These are phyloP conservation scores for Alviniconcha strummeri DNA, from an alignment of 2,888 invertebrate species.

Conservation along the genomic window DNA sequence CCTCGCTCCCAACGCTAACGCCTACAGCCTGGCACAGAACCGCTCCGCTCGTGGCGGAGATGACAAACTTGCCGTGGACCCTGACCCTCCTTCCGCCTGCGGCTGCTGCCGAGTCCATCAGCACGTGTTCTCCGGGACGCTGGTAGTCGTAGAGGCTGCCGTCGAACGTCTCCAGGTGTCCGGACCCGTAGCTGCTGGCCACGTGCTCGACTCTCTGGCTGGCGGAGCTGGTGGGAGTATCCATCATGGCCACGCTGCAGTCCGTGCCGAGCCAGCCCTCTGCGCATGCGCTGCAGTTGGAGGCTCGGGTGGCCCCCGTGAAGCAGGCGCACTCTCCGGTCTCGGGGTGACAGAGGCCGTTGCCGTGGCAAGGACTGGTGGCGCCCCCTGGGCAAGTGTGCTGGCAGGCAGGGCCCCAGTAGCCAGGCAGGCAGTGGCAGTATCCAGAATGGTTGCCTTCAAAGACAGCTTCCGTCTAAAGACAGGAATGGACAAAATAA, in stretches of 20 bases:
- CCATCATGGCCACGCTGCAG: constrained; percentile 47
- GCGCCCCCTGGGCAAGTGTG: constrained; percentile 53
- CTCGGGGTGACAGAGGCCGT: constrained; percentile 48
- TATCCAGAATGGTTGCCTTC: constrained; percentile 36
- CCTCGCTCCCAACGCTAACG: neutral
- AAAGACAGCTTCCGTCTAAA: constrained; percentile 12
- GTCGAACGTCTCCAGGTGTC: constrained; percentile 53
- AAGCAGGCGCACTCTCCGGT: constrained; percentile 53
- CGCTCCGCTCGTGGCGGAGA: constrained; percentile 12
- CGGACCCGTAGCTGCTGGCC: constrained; percentile 38
- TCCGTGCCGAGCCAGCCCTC: constrained; percentile 53
- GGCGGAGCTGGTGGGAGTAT: constrained; percentile 28
- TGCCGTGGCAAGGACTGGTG: constrained; percentile 51
- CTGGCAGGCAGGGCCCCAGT: constrained; percentile 51
- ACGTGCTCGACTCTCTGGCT: neutral
- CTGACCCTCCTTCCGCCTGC: neutral
- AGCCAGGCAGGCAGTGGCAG: constrained; percentile 53
- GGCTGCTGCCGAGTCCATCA: constrained; percentile 31
- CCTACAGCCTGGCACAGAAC: constrained; percentile 29
- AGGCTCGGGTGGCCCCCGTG: constrained; percentile 36
- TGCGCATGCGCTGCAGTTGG: constrained; percentile 48
- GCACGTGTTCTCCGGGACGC: constrained; percentile 49
- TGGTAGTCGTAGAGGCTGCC: constrained; percentile 51
- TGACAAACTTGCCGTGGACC: constrained; percentile 24
- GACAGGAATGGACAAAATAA: neutral